Percentiles rank a stretch among this genome's conserved stretches.
Conservation (phyloP, 2,888 invertebrate species). For the Homarus gammarus region DNA sequence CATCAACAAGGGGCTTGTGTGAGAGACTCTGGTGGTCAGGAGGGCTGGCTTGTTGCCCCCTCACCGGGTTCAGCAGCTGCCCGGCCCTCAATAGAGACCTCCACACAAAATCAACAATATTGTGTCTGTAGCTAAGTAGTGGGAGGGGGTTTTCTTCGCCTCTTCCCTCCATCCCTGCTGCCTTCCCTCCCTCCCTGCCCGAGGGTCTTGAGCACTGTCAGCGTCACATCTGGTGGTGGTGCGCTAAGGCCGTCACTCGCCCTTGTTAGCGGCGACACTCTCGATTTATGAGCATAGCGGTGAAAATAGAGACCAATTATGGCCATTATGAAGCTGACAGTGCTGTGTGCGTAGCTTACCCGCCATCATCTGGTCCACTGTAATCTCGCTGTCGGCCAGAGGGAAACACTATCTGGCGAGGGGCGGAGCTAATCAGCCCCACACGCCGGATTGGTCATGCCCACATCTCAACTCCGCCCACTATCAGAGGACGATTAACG, state of each 20-base stretch:
- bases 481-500: constrained; percentile 17
- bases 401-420: constrained; percentile 53
- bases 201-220: no score
- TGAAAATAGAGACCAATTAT: constrained; percentile 72
- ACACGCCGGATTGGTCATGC: constrained; percentile 32
- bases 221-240: constrained; percentile 36
- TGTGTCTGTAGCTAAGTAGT: constrained; percentile 46
- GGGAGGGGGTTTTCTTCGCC: constrained; percentile 35
- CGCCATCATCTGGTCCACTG: constrained; percentile 66
- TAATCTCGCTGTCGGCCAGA: constrained; percentile 44
- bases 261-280: constrained; percentile 66
- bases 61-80: background rate
- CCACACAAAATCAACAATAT: constrained; percentile 45
- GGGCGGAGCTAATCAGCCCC: constrained; percentile 36
- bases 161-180: constrained; percentile 3
- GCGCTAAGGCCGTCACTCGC: constrained; percentile 52
- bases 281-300: constrained; percentile 60
- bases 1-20: no score
- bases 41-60: no score
- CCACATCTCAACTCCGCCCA: constrained; percentile 31
- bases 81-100: constrained; percentile 51
- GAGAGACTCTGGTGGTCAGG: no score
- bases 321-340: constrained; percentile 67
- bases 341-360: constrained; percentile 54
- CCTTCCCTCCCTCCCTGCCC: constrained; percentile 14